Evolutionary conservation across 2,888 invertebrate genomes (phyloP), one percentile per base, ranked within the genome.

Genomic region (Mythimna albipuncta): DNA sequence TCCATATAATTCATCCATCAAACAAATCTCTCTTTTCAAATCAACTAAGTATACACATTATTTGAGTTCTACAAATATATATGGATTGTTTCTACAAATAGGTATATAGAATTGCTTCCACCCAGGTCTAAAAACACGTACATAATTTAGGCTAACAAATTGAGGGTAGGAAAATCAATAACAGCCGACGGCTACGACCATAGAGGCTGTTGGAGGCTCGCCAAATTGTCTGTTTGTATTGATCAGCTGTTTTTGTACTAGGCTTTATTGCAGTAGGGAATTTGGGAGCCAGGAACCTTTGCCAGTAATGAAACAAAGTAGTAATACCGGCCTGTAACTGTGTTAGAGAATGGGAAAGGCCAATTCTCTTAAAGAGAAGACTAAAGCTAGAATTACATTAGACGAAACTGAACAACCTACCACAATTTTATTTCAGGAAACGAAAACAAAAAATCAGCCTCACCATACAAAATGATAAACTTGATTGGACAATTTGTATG

Each of bases 121-220:
- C 35, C 38, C 57, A 70, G 26, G 6, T 26, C 57, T 61, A 32
- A 54, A 66, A 79, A 61, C 35, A 64, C 44, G 65, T 65, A 66
- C 41, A 65, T 79, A 65, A 44, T 68, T 63, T 13, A 80, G 50
- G 63, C 68, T 75, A 69, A 64, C 55, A 63, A 71, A 72, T 75
- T 66, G 19, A 41, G 58, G 63, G 21, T 58, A 41, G 54, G 44
- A 61, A 77, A 82, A 81, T 77, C 84, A 54, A 84, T 84, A 73
- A 21, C 19, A 6, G 9, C 55, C 55, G 63, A 35, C 55, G 74
- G 50, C 50, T 50, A 13, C 69, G 72, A 70, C 76, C 75, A 50
- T 41, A 38, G 66, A 65, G 78, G 69, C 59, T 44, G 77, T 67
- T 81, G 84, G 84, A 69, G 47, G 35, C 11, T 38, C 13, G 78